A percentile compares a stretch with the other conserved stretches of the same genome.
Evolutionary conservation across 2,797 vertebrate genomes (phyloP).

Genomic region (Momotus momota): DNA sequence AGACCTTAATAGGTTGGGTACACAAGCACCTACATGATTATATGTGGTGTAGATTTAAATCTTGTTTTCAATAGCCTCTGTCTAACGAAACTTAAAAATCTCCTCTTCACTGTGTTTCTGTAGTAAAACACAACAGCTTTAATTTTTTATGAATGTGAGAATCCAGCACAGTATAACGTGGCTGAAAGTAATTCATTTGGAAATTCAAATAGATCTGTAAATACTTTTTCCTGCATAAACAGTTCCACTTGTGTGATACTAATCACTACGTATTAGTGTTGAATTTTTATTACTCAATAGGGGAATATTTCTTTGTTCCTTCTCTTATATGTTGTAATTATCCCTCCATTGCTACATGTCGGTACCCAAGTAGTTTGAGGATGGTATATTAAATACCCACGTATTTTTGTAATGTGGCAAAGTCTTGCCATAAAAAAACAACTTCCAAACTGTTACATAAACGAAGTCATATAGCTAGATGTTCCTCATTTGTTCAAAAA

Average conservation of each 20-base stretch:
- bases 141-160: slow-evolving; percentile 44
- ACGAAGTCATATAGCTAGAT: not conserved
- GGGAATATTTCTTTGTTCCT: slow-evolving; percentile 9
- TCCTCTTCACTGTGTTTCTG: not conserved
- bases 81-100: slow-evolving; percentile 24
- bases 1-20: not conserved
- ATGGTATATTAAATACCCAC: not conserved
- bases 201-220: slow-evolving; percentile 39
- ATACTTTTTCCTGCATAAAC: slow-evolving; percentile 26
- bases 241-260: not conserved
- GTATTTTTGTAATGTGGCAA: not conserved
- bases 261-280: slow-evolving; percentile 13
- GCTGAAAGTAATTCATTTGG: slow-evolving; percentile 2
- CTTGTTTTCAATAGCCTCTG: not conserved
- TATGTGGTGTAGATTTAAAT: not conserved
- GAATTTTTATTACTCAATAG: not conserved
- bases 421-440: not conserved
- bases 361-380: not conserved
- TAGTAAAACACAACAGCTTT: slow-evolving; percentile 23
- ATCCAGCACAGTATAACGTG: not conserved
- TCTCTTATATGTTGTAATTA: not conserved
- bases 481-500: not conserved
- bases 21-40: not conserved
- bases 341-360: not conserved
- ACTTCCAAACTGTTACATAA: not conserved